Base-by-base conservation (phyloP, 2,888 invertebrate genomes). In the Ectemnius cavifrons region DNA sequence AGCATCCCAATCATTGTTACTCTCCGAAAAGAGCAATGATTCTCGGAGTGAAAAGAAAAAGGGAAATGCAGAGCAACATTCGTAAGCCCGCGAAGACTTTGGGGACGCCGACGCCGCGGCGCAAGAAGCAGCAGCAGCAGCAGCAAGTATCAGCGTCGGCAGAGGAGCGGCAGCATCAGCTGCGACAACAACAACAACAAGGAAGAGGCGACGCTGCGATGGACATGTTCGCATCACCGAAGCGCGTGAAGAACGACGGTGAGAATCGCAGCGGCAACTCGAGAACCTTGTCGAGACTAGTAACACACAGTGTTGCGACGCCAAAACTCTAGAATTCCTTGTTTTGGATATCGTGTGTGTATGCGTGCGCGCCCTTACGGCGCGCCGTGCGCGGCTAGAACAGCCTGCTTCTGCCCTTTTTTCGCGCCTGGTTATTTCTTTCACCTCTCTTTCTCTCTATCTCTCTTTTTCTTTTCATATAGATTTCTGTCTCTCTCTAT, bases 241-340 rank as follows among this genome's bases (percentile, higher is more conserved):
- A 89, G 88, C 88, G 87, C 85, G 90, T 86, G 79, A 91, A 90
- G 83, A 83, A 75, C 75, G 90, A 91, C 85, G 91, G 91, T 91
- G 88, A 90, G 90, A 84, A 77, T 78, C 37, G 37, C 37, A 23
- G 23, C 37, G 11, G 37, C 37, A 11, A 8, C 37, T 37, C 37
- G 37, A 11, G 11, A 37, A 37, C 8, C 37, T 37, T 0, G 11
- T 11, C 11, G 37, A 23, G 67, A n/a, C 37, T 23, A 23, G 23
- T 23, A 23, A 23, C 37, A 37, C 37, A 37, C 37, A 37, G 37
- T 37, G 37, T 37, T 37, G 37, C 37, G 37, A 37, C 8, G 37
- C 37, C 37, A 37, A 37, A 37, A 8, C 37, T 37, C 62, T 79
- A 67, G 64, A 77, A 75, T 63, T 69, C 82, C 78, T 83, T 83